Evolutionary conservation across 2,797 vertebrate genomes (phyloP).

Genomic region (Toxotes lorentzi): DNA sequence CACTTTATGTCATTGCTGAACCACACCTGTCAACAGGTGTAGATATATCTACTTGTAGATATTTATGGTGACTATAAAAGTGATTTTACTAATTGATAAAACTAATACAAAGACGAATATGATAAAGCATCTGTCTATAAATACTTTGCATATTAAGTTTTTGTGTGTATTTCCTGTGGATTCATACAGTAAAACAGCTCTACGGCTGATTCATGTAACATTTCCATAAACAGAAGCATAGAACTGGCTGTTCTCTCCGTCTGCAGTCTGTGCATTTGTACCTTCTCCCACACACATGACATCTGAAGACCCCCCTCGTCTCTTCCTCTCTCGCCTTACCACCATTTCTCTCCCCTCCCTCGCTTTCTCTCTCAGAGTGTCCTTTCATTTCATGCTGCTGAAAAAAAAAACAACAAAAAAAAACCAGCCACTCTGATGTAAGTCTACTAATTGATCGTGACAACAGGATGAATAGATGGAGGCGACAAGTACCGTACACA

Average conservation of each 20-base stretch:
- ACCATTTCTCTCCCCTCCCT: not conserved
- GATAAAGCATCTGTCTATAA: not conserved
- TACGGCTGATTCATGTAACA: conserved; percentile 4
- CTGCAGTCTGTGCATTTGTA: conserved; percentile 37
- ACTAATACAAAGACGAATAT: not conserved
- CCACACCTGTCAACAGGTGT: not conserved
- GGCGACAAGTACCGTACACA: not conserved
- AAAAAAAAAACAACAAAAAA: conserved; percentile 25
- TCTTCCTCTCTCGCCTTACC: not conserved
- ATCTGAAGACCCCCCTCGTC: conserved; percentile 21
- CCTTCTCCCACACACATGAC: conserved; percentile 45
- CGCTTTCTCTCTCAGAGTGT: not conserved
- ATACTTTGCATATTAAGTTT: not conserved
- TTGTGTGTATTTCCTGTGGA: not conserved
- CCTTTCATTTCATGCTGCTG: conserved; percentile 30
- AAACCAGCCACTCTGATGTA: not conserved
- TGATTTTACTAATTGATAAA: not conserved
- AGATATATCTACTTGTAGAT: too few relatives aligned
- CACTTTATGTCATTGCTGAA: not conserved
- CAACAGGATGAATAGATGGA: conserved; percentile 8
- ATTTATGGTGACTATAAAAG: not conserved
- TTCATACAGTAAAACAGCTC: not conserved
- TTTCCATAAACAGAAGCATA: conserved; percentile 16
- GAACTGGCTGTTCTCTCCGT: conserved; percentile 39
- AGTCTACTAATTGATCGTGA: conserved; percentile 44